Percentiles rank a stretch among this genome's conserved stretches.
Conservation (phyloP, 2,113 vertebrate genomes). For the Numenius arquata region DNA sequence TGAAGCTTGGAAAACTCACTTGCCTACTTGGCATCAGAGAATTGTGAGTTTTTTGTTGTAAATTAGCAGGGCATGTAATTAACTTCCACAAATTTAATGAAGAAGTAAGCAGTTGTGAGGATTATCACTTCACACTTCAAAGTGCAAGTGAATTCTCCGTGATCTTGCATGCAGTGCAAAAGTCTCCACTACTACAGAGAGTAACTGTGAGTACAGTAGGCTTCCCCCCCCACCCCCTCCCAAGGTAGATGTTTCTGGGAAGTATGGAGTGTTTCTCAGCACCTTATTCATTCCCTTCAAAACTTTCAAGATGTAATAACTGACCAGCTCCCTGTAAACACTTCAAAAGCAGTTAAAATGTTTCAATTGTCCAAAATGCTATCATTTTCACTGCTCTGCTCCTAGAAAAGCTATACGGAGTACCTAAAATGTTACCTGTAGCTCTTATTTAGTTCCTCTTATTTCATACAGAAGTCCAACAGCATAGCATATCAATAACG, state of each 20-base stretch:
- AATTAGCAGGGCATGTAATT: slow-evolving; percentile 62
- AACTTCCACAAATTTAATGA: slow-evolving; percentile 62
- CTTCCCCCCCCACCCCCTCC: too few relatives aligned
- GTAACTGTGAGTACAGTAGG: not conserved
- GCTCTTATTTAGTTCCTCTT: not conserved
- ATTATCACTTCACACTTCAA: slow-evolving; percentile 64
- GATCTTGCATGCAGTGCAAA: slow-evolving; percentile 19
- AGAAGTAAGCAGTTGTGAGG: slow-evolving; percentile 59
- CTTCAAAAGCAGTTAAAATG: not conserved
- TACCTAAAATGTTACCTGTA: not conserved
- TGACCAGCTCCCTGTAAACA: not conserved
- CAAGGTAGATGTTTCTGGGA: not conserved
- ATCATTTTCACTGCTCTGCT: not conserved
- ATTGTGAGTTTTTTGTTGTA: slow-evolving; percentile 30
- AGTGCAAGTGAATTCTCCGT: slow-evolving; percentile 26
- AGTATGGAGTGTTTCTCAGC: not conserved
- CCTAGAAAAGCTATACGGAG: not conserved
- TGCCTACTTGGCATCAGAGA: slow-evolving; percentile 56
- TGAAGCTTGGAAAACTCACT: slow-evolving; percentile 54
- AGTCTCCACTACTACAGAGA: not conserved
- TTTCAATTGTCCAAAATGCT: not conserved
- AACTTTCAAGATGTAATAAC: not conserved
- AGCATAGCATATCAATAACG: not conserved
- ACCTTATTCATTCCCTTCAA: not conserved
- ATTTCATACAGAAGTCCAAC: not conserved